Conservation (phyloP, 2,888 invertebrate genomes). For the Graphium colonna region DNA sequence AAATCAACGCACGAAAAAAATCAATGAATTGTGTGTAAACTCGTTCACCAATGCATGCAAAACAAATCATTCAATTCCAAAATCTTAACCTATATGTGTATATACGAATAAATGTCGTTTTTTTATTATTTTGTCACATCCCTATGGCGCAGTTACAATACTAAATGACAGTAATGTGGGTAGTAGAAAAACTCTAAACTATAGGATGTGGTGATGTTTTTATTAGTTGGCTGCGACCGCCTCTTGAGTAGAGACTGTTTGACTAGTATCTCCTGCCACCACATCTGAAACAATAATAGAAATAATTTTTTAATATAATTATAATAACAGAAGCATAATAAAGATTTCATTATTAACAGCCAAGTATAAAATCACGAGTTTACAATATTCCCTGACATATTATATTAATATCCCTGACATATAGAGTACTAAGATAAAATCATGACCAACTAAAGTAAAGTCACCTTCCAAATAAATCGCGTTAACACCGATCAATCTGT, state of each 20-base stretch:
- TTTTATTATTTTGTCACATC: slow-evolving; percentile 53
- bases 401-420: no score
- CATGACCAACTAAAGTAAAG: no score
- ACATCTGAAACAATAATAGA: slow-evolving; percentile 42
- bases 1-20: slow-evolving; percentile 37
- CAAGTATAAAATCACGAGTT: no score
- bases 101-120: slow-evolving; percentile 65
- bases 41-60: slow-evolving; percentile 65
- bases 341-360: neutral
- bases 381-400: no score
- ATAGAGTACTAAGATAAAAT: no score
- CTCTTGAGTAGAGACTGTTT: slow-evolving; percentile 41
- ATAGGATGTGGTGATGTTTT: slow-evolving; percentile 30
- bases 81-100: slow-evolving; percentile 62
- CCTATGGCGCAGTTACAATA: slow-evolving; percentile 61
- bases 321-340: neutral
- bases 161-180: slow-evolving; percentile 50
- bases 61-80: slow-evolving; percentile 70
- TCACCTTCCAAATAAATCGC: no score
- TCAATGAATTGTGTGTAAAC: slow-evolving; percentile 41
- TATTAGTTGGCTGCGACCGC: slow-evolving; percentile 58
- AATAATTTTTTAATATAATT: neutral
- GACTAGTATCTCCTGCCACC: slow-evolving; percentile 52
- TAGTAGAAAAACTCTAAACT: slow-evolving; percentile 51
- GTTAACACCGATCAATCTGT: no score